phyloP scores from a whole-genome alignment of 2,113 vertebrate genomes.

The Garra rufa region DNA sequence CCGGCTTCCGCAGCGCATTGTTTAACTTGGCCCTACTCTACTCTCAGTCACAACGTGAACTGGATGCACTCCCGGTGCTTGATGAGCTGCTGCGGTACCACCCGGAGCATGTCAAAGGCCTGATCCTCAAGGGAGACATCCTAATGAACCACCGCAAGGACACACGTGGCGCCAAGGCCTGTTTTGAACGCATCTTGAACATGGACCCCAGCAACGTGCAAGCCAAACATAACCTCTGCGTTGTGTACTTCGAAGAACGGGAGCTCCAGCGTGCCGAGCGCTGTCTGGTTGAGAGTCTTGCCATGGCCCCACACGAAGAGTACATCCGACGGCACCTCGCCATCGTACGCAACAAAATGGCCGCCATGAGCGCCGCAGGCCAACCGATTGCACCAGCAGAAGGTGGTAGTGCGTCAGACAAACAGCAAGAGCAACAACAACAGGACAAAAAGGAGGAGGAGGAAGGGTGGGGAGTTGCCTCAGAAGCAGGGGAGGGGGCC shows the following conservation, averaged over 20 bases:
- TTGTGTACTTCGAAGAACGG: slow-evolving; percentile 96
- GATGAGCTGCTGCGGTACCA: slow-evolving; percentile 89
- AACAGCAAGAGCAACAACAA: slow-evolving; percentile 57
- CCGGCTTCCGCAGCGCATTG: slow-evolving; percentile 92
- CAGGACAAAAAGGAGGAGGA: slow-evolving; percentile 52
- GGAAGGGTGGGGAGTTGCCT: slow-evolving; percentile 63
- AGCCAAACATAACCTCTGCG: slow-evolving; percentile 96
- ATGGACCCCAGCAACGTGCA: slow-evolving; percentile 94
- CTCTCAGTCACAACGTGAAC: slow-evolving; percentile 89
- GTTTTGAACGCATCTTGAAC: slow-evolving; percentile 89
- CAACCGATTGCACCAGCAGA: slow-evolving; percentile 67
- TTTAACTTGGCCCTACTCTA: slow-evolving; percentile 96
- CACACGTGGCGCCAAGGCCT: slow-evolving; percentile 87
- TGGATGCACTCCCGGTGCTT: slow-evolving; percentile 88
- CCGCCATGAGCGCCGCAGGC: slow-evolving; percentile 78
- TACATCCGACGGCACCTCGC: slow-evolving; percentile 92
- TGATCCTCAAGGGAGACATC: slow-evolving; percentile 97
- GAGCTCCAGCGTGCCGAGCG: slow-evolving; percentile 88
- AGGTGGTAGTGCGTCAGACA: slow-evolving; percentile 26
- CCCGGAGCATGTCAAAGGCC: slow-evolving; percentile 94
- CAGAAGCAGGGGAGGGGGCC: slow-evolving; percentile 63
- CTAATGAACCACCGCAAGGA: slow-evolving; percentile 99
- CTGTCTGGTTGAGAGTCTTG: slow-evolving; percentile 90
- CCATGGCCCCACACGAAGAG: slow-evolving; percentile 92
- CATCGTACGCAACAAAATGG: slow-evolving; percentile 93